Evolutionary conservation across 2,888 invertebrate genomes (phyloP).

Genomic region (Coelogynopora nodosa): DNA sequence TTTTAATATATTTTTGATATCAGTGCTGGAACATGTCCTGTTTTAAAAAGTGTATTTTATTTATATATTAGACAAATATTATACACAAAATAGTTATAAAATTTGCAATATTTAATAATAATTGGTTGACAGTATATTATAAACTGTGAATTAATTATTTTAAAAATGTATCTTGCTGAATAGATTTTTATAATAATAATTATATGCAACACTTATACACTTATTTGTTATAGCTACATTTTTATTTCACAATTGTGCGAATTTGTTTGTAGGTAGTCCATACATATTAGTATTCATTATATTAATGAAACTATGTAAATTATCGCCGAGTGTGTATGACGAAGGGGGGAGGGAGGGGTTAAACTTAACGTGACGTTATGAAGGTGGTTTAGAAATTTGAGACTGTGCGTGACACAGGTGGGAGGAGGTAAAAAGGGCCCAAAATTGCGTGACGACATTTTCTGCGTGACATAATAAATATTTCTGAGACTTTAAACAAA

Average conservation of each 20-base stretch:
- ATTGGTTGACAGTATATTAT: too few species aligned
- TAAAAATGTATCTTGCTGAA: not conserved
- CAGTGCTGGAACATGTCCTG: too few species aligned
- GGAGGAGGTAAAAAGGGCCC: not conserved
- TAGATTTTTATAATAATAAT: not conserved
- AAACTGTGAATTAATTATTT: too few species aligned
- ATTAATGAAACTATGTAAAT: not conserved
- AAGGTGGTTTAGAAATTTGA: too few species aligned
- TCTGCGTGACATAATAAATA: not conserved
- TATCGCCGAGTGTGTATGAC: not conserved
- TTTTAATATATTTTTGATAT: too few species aligned
- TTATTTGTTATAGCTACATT: not conserved
- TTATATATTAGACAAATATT: too few species aligned
- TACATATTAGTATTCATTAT: not conserved
- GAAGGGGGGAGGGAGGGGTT: not conserved
- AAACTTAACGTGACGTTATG: not conserved
- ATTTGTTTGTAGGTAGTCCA: not conserved
- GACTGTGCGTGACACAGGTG: too few species aligned
- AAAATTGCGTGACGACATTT: not conserved
- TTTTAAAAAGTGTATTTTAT: too few species aligned
- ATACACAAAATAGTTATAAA: too few species aligned
- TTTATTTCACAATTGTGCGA: not conserved
- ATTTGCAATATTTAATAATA: too few species aligned
- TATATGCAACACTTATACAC: not conserved
- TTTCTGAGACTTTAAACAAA: too few species aligned